These are phyloP conservation scores for Rhincodon typus DNA, from an alignment of 2,797 vertebrate species.

Conservation along the genomic window DNA sequence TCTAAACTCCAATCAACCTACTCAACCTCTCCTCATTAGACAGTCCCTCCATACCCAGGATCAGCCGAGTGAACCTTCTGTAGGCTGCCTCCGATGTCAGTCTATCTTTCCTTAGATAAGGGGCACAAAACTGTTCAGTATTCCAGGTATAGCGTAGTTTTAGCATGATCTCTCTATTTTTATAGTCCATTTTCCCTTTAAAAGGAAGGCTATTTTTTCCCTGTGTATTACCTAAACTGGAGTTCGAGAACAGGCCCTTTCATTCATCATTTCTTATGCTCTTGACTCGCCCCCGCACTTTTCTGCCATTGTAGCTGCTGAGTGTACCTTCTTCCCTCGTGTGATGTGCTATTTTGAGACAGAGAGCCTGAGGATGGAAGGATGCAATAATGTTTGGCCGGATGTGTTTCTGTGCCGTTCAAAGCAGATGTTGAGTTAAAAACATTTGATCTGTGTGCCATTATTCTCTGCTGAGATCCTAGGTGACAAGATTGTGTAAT, in stretches of 20 bases:
- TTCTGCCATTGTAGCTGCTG: background rate
- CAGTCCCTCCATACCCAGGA: no score
- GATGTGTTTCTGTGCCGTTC: background rate
- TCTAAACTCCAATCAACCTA: no score
- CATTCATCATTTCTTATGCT: background rate
- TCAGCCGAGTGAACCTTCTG: no score
- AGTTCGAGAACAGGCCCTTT: background rate
- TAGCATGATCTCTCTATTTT: no score
- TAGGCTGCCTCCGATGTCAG: no score
- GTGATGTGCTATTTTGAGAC: background rate
- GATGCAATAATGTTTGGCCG: background rate
- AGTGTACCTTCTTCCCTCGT: background rate
- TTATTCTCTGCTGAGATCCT: background rate
- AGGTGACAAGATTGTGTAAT: background rate
- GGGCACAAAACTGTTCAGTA: no score
- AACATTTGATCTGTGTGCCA: background rate
- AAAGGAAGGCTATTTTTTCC: no score
- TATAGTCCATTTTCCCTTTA: no score
- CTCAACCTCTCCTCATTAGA: no score
- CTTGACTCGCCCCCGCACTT: background rate
- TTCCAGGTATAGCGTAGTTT: no score
- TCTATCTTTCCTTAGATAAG: no score
- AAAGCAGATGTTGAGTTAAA: background rate
- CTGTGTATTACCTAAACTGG: background rate
- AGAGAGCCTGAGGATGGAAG: background rate